These are phyloP conservation scores for Cephonodes hylas DNA, from an alignment of 2,888 invertebrate species.

Conservation along the genomic window DNA sequence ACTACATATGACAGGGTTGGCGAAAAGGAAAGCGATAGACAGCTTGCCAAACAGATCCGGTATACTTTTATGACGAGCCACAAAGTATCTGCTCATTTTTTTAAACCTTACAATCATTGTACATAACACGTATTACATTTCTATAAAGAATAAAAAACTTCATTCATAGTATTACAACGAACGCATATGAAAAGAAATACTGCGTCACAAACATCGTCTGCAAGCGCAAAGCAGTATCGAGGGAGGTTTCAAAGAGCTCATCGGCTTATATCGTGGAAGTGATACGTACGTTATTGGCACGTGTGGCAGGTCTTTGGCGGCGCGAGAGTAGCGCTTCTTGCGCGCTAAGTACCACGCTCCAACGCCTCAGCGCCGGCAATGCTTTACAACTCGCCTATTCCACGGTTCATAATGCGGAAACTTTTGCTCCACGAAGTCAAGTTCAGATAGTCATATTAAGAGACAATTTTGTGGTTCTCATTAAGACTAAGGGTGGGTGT, in stretches of 20 bases:
- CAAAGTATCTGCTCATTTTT: too few relatives aligned
- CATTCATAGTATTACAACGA: neutral
- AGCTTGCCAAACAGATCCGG: too few relatives aligned
- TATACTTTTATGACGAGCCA: too few relatives aligned
- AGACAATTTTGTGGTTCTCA: neutral
- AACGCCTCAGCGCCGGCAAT: neutral
- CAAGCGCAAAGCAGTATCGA: neutral
- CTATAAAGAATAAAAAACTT: too few relatives aligned
- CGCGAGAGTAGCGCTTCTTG: neutral
- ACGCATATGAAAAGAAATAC: neutral
- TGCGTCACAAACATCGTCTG: neutral
- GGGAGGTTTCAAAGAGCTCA: neutral
- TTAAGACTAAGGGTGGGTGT: neutral
- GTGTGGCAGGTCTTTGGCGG: too few relatives aligned
- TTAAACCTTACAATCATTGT: too few relatives aligned
- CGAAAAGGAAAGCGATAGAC: too few relatives aligned
- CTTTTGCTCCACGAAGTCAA: neutral
- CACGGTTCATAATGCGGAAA: neutral
- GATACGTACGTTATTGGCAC: neutral
- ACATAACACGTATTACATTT: too few relatives aligned
- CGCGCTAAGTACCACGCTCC: neutral
- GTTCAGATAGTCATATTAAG: too few relatives aligned
- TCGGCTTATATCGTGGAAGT: neutral
- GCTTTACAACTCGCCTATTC: neutral
- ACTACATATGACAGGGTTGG: too few relatives aligned